Percentiles rank a stretch among this genome's conserved stretches.
Evolutionary conservation across 2,888 invertebrate genomes (phyloP).

Genomic region (Drosophila recens): DNA sequence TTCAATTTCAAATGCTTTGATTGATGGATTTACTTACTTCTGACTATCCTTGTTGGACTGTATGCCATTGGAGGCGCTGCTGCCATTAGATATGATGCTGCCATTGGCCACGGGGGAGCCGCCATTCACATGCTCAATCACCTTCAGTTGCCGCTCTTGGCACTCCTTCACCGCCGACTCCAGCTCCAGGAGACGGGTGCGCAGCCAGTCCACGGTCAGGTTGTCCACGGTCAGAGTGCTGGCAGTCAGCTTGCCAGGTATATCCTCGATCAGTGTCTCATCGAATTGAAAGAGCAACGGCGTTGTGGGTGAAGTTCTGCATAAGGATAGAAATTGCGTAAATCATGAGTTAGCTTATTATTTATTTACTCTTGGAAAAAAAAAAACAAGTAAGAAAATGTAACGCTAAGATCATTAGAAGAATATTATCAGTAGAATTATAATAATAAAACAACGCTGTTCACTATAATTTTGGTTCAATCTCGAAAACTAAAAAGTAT

Average conservation of each 20-base stretch:
- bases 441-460: too few relatives aligned
- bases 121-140: conserved; percentile 86
- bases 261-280: conserved; percentile 94
- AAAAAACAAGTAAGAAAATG: too few relatives aligned
- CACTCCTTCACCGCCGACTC: conserved; percentile 92
- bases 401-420: too few relatives aligned
- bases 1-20: neutral
- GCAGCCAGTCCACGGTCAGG: conserved; percentile 95
- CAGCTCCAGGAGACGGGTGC: conserved; percentile 91
- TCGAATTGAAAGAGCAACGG: conserved; percentile 94
- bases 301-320: conserved; percentile 92
- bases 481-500: too few relatives aligned
- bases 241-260: conserved; percentile 93
- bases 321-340: neutral
- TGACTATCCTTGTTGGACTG: conserved; percentile 84
- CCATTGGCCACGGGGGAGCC: conserved; percentile 86
- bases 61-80: conserved; percentile 85
- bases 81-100: conserved; percentile 82
- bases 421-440: too few relatives aligned
- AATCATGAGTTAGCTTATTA: neutral
- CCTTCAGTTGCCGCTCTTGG: conserved; percentile 89
- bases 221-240: conserved; percentile 96
- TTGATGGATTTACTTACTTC: conserved; percentile 65
- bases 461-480: too few relatives aligned
- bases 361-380: too few relatives aligned